Percentiles rank a stretch among this genome's conserved stretches.
Conservation (phyloP, 2,888 invertebrate genomes). For the Amiota minor region DNA sequence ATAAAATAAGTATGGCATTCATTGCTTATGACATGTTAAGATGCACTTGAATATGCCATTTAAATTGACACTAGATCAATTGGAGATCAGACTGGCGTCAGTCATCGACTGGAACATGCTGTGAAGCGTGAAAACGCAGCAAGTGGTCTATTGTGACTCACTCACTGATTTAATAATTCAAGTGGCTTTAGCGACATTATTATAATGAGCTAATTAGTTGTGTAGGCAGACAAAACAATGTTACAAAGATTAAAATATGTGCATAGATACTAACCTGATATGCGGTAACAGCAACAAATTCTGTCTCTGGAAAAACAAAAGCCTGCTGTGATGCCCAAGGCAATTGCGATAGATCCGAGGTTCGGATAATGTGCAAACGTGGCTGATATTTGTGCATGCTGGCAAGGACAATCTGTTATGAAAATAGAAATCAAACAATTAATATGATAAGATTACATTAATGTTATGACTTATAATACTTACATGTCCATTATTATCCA, state of each 20-base stretch:
- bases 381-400: conserved; percentile 99
- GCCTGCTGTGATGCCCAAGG: conserved; percentile 82
- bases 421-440: conserved; percentile 47
- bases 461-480: conserved; percentile 71
- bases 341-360: conserved; percentile 81
- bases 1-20: conserved; percentile 11
- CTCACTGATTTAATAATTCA: conserved; percentile 40
- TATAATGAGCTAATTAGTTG: conserved; percentile 50
- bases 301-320: conserved; percentile 85
- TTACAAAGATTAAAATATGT: not conserved
- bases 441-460: not conserved
- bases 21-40: not conserved
- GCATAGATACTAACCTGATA: conserved; percentile 82
- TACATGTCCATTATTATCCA: conserved; percentile 85
- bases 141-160: conserved; percentile 30
- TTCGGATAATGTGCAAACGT: conserved; percentile 87
- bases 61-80: conserved; percentile 5
- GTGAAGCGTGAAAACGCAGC: conserved; percentile 37
- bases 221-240: not conserved
- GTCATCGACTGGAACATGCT: conserved; percentile 1
- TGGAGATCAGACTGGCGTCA: conserved; percentile 27
- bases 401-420: conserved; percentile 85
- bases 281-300: conserved; percentile 97
- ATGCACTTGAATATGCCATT: not conserved
- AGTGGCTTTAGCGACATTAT: conserved; percentile 54